These are phyloP conservation scores for Lates calcarifer DNA, from an alignment of 2,113 vertebrate species.

Conservation along the genomic window DNA sequence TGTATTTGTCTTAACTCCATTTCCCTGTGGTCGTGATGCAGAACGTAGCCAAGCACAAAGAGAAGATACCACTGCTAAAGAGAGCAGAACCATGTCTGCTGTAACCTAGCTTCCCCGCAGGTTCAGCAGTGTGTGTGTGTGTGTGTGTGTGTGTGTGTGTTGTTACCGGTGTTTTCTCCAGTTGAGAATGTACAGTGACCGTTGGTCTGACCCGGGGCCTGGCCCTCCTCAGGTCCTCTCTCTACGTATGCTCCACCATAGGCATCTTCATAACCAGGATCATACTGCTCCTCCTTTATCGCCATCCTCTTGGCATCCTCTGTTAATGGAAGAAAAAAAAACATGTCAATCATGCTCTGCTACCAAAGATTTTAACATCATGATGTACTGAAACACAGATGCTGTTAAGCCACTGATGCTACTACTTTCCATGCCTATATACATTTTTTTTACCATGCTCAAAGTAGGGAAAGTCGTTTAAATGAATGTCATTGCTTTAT, in stretches of 20 bases:
- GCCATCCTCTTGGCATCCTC: conserved; percentile 98
- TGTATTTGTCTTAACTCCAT: too few relatives aligned
- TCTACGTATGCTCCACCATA: conserved; percentile 89
- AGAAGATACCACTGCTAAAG: too few relatives aligned
- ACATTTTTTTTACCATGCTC: too few relatives aligned
- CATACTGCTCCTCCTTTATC: conserved; percentile 97
- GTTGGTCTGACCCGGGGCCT: conserved; percentile 58
- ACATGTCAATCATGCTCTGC: not conserved
- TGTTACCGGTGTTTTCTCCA: conserved; percentile 84
- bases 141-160: not conserved
- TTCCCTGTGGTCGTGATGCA: too few relatives aligned
- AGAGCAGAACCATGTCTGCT: not conserved
- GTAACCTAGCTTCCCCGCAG: not conserved
- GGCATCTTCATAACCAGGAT: conserved; percentile 95
- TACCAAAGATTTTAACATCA: not conserved
- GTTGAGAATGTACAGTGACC: conserved; percentile 86
- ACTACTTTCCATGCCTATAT: too few relatives aligned
- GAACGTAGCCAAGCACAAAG: too few relatives aligned
- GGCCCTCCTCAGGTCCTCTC: conserved; percentile 58
- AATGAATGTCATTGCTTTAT: not conserved
- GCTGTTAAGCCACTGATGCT: not conserved
- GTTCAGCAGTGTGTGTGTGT: not conserved
- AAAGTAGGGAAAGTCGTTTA: too few relatives aligned
- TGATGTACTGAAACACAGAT: not conserved
- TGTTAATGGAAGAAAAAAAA: conserved; percentile 35